Evolutionary conservation across 2,113 vertebrate genomes (phyloP).

Genomic region (Oxygymnocypris stewartii): DNA sequence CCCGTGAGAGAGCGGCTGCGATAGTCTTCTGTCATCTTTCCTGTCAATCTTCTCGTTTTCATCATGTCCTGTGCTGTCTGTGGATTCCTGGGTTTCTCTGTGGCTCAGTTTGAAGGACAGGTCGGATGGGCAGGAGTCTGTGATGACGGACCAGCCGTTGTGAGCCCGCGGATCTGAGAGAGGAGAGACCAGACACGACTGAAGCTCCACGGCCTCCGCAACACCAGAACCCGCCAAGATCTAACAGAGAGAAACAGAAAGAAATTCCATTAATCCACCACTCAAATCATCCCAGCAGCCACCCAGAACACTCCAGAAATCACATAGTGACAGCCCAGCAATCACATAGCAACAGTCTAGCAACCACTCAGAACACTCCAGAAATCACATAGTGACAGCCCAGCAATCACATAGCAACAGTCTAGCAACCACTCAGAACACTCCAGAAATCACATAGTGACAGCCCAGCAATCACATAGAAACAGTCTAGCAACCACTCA

Average conservation of each 20-base stretch:
- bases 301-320: neutral
- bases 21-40: neutral
- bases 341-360: neutral
- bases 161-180: conserved; percentile 69
- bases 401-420: neutral
- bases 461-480: no score
- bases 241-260: conserved; percentile 54
- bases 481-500: no score
- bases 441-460: no score
- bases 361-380: neutral
- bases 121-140: conserved; percentile 66
- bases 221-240: conserved; percentile 60
- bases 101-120: conserved; percentile 59
- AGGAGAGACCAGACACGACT: conserved; percentile 72
- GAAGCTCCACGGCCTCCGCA: conserved; percentile 60
- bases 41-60: neutral
- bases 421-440: no score
- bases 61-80: neutral
- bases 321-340: neutral
- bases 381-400: neutral
- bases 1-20: neutral
- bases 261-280: no score
- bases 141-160: conserved; percentile 69
- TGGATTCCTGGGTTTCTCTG: conserved; percentile 22
- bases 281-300: no score